A percentile compares a stretch with the other conserved stretches of the same genome.
These are phyloP conservation scores for Schrankia costaestrigalis DNA, from an alignment of 2,888 invertebrate species.

Conservation along the genomic window DNA sequence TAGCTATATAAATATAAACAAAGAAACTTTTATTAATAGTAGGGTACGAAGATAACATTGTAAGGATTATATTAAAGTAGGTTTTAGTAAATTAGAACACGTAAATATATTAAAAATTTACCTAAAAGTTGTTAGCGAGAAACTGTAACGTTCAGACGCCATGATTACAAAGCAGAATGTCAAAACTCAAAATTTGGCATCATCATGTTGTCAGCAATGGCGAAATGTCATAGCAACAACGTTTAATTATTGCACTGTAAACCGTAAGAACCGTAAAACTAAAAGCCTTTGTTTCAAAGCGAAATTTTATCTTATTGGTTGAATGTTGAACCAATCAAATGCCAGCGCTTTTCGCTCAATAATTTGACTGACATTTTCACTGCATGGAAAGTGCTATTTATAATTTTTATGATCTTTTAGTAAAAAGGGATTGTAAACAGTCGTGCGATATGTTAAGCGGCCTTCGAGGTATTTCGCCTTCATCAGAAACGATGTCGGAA, in stretches of 20 bases:
- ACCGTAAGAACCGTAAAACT: background rate
- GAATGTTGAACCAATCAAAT: conserved; percentile 42
- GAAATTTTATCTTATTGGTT: conserved; percentile 34
- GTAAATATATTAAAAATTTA: conserved; percentile 55
- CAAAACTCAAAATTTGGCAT: conserved; percentile 42
- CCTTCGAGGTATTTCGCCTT: conserved; percentile 62
- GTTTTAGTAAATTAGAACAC: conserved; percentile 10
- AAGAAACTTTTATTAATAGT: background rate
- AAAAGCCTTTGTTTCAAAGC: conserved; percentile 1
- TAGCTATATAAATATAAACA: conserved; percentile 2
- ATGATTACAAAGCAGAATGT: conserved; percentile 85
- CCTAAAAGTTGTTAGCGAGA: conserved; percentile 91
- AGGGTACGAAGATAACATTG: background rate
- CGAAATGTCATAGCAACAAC: conserved; percentile 20
- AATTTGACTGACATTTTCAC: conserved; percentile 56
- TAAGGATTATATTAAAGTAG: background rate
- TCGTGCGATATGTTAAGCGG: conserved; percentile 48
- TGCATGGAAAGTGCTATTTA: conserved; percentile 52
- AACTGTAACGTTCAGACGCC: conserved; percentile 98
- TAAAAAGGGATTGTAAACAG: conserved; percentile 30
- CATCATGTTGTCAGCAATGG: conserved; percentile 43
- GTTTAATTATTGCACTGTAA: conserved; percentile 10
- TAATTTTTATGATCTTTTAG: conserved; percentile 44
- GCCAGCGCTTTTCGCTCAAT: conserved; percentile 54
- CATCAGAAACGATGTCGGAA: conserved; percentile 69